Evolutionary conservation across 2,888 invertebrate genomes (phyloP), one percentile per base, ranked within the genome.

Genomic region (Furcula furcula): DNA sequence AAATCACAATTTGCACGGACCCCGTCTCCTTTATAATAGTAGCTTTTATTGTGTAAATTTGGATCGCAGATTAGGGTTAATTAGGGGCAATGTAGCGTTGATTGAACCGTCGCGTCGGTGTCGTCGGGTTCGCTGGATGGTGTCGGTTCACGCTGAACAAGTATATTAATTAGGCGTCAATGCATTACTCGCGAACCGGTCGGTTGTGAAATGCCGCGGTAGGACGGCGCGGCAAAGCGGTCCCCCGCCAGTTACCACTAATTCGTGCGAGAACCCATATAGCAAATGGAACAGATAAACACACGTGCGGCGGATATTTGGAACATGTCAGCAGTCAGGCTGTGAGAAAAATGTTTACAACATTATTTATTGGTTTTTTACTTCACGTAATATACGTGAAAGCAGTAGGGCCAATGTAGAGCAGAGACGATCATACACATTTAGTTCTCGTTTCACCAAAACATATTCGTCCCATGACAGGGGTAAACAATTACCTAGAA

Each of bases 221-320:
- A 26, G 21, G 15, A 29, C 10, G 7, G 25, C 31, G 14, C 31
- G 23, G 14, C 22, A 23, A 11, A 26, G 13, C 30, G 16, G 29
- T 29, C 36, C 26, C 40, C 20, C 37, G 40, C 33, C 15, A 9
- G 7, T 9, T 13, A 38, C 43, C 38, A 37, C 38, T 40, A 31
- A 27, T 40, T 36, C 34, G 31, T 28, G 36, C 37, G 37, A 36
- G 40, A 37, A 53, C 40, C 37, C 39, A 38, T 40, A 40, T 55
- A 36, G 29, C 41, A 60, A 59, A 50, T 64, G 48, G 59, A 34
- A 51, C 63, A 53, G 36, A 54, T 55, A 56, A 64, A 62, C 55
- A 61, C 30, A 43, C 29, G 30, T 27, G 15, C 31, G 23, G n/a
- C n/a, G n/a, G n/a, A 37, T 18, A 39, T 40, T 21, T 38, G 41